Percentiles rank a stretch among this genome's conserved stretches.
phyloP scores from a whole-genome alignment of 1,140 invertebrate genomes.

The Anastrepha obliqua region DNA sequence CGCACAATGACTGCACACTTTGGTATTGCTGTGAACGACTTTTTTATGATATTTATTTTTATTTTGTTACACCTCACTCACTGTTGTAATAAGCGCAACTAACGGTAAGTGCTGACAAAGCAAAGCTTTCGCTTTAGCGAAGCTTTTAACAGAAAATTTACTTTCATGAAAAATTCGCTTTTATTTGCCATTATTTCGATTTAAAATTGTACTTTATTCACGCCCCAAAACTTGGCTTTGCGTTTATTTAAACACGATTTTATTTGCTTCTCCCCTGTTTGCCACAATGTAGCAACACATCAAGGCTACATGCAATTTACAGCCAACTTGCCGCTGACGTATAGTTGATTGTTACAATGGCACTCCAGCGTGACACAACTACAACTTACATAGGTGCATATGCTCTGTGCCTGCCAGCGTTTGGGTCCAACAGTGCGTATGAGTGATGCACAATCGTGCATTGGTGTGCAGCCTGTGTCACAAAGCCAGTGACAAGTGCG shows the following conservation, averaged over 20 bases:
- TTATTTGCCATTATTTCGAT: not conserved
- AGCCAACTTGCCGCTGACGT: not conserved
- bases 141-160: not conserved
- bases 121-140: not conserved
- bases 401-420: not conserved
- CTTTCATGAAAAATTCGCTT: not conserved
- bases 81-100: not conserved
- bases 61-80: not conserved
- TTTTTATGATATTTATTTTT: not conserved
- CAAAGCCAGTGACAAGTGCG: not conserved
- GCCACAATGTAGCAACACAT: not conserved
- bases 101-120: not conserved
- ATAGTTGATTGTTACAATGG: not conserved
- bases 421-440: not conserved
- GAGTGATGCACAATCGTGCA: not conserved
- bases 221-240: not conserved
- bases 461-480: not conserved
- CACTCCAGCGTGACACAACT: not conserved
- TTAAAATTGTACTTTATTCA: not conserved
- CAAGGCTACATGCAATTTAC: not conserved
- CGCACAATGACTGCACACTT: not conserved
- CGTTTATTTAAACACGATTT: not conserved
- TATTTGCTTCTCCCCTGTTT: not conserved
- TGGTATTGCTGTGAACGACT: not conserved
- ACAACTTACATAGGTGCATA: not conserved